phyloP scores from a whole-genome alignment of 2,113 vertebrate genomes.

The Eleginops maclovinus region DNA sequence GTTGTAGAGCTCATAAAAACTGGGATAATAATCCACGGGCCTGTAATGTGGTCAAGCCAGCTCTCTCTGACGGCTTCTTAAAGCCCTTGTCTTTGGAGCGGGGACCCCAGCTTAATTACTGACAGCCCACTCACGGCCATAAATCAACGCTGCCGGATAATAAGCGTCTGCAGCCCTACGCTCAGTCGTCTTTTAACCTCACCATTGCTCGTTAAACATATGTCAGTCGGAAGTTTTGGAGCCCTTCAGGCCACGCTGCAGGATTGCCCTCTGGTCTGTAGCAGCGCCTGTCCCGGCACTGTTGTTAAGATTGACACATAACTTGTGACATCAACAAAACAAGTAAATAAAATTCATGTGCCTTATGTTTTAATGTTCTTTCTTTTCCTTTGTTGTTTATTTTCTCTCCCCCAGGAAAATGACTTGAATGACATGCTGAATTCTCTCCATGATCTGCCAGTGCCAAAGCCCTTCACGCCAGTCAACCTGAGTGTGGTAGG shows the following conservation, averaged over 20 bases:
- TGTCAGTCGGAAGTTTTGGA: slow-evolving; percentile 72
- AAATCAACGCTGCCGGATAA: slow-evolving; percentile 79
- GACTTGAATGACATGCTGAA: slow-evolving; percentile 95
- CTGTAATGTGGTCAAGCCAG: slow-evolving; percentile 74
- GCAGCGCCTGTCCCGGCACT: slow-evolving; percentile 48
- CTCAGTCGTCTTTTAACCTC: slow-evolving; percentile 82
- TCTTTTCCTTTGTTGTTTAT: slow-evolving; percentile 37
- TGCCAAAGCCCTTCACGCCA: slow-evolving; percentile 93
- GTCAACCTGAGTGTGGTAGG: slow-evolving; percentile 96
- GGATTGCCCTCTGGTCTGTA: slow-evolving; percentile 61
- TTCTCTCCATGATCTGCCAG: slow-evolving; percentile 90
- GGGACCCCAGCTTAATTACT: slow-evolving; percentile 80
- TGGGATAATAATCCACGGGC: slow-evolving; percentile 66
- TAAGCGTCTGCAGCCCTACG: slow-evolving; percentile 75
- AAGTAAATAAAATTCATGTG: slow-evolving; percentile 57
- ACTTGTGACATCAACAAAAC: slow-evolving; percentile 57
- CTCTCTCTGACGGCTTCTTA: slow-evolving; percentile 74
- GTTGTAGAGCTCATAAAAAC: slow-evolving; percentile 72
- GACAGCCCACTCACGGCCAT: slow-evolving; percentile 69
- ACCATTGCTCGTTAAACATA: slow-evolving; percentile 77
- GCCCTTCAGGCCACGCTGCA: slow-evolving; percentile 68
- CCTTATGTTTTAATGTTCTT: slow-evolving; percentile 40
- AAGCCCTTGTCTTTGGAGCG: slow-evolving; percentile 68
- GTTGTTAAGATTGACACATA: slow-evolving; percentile 58
- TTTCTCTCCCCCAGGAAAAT: slow-evolving; percentile 85